Evolutionary conservation across 2,888 invertebrate genomes (phyloP), one percentile per base, ranked within the genome.

Genomic region (Merodon equestris): DNA sequence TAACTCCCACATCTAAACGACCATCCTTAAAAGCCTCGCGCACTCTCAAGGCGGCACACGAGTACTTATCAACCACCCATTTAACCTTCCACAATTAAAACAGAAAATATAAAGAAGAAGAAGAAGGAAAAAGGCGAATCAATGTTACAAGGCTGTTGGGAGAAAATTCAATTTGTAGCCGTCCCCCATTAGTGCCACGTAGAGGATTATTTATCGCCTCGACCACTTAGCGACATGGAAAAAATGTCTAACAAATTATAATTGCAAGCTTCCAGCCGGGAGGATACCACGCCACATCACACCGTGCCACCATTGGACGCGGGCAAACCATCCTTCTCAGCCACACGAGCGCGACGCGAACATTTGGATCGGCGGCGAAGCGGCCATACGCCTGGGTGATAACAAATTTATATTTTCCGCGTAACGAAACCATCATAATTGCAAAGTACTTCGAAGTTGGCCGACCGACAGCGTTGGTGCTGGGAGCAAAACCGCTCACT

Each of bases 391-490:
- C 63, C 68, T 15, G 61, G 61, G 75, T 81, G 81, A 81, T 81
- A 81, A 81, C 81, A 71, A 81, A 75, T 71, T 75, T 75, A 70
- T 71, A 58, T 66, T 74, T 70, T 74, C 74, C 79, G 79, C 74
- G 74, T 79, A 79, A 79, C 79, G 74, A 79, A 74, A 79, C 76
- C 66, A 72, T 79, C 79, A 74, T 79, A 79, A 79, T 70, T 79
- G 74, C 74, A 63, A 79, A 79, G 79, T 74, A 68, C 68, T 60
- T 68, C n/a, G n/a, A n/a, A n/a, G n/a, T 74, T 68, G 79, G 74
- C 74, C 74, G 79, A 60, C 68, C 27, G 27, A 27, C 7, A 74
- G 74, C 58, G 63, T 57, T 76, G 54, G 38, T 47, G 58, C 48
- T 45, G 38, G n/a, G 9, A 19, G 34, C 19, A 14, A 64, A 70